These are phyloP conservation scores for Acrobasis consociella DNA, from an alignment of 2,888 invertebrate genomes.

Conservation along the genomic window DNA sequence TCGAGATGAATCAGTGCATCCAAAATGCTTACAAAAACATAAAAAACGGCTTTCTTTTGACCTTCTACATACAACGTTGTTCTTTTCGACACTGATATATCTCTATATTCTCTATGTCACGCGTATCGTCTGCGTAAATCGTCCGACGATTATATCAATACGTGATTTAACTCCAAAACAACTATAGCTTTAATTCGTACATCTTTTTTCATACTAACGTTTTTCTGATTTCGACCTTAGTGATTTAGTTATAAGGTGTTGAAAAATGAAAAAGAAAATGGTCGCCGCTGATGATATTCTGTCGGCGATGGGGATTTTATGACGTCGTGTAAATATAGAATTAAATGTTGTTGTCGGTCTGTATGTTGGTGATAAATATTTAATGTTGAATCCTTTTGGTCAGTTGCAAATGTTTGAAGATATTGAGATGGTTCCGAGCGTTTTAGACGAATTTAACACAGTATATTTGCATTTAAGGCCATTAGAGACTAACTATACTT, in stretches of 20 bases:
- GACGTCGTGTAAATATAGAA: constrained; percentile 23
- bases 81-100: constrained; percentile 24
- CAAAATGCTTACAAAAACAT: not conserved
- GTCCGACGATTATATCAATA: constrained; percentile 25
- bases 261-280: not conserved
- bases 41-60: constrained; percentile 10
- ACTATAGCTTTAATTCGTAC: constrained; percentile 18
- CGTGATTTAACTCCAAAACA: constrained; percentile 25
- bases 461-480: too few species aligned
- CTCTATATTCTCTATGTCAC: constrained; percentile 14
- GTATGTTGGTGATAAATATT: not conserved
- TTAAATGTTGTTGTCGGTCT: constrained; percentile 24
- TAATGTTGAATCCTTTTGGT: not conserved
- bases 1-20: constrained; percentile 2
- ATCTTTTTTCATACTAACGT: constrained; percentile 5
- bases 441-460: too few species aligned
- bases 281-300: constrained; percentile 10
- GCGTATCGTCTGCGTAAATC: constrained; percentile 14
- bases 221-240: constrained; percentile 19
- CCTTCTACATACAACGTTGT: constrained; percentile 18
- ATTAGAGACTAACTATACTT: too few species aligned
- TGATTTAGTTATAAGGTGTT: not conserved
- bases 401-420: too few species aligned
- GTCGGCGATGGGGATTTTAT: constrained; percentile 20
- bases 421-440: too few species aligned